phyloP scores from a whole-genome alignment of 37 sponge, comb jelly and placozoan species.

The Ianthella basta region DNA sequence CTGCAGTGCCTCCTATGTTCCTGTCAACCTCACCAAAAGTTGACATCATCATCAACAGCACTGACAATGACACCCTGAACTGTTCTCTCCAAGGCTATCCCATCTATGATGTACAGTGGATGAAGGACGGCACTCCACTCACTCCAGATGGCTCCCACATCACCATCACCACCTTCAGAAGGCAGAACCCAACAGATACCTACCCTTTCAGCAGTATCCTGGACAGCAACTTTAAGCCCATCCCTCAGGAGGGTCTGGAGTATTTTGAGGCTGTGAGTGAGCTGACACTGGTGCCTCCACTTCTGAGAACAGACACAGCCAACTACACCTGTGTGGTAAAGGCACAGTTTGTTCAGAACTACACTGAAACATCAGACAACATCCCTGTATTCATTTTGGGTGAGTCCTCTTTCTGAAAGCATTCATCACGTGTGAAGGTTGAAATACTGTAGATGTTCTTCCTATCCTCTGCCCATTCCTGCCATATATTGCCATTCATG shows the following conservation, averaged over 20 bases:
- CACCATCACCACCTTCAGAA: not conserved
- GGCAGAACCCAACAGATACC: not conserved
- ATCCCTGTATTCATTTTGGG: constrained; percentile 51
- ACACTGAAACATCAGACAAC: not conserved
- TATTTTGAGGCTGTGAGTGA: constrained; percentile 43
- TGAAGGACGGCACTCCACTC: not conserved
- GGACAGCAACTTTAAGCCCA: not conserved
- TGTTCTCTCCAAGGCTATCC: not conserved
- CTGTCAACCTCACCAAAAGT: constrained; percentile 15
- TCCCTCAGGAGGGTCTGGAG: not conserved
- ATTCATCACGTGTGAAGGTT: not conserved
- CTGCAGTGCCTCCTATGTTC: constrained; percentile 58
- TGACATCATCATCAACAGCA: not conserved
- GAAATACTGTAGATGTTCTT: too few relatives aligned
- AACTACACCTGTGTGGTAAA: constrained; percentile 63
- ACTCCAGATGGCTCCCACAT: not conserved
- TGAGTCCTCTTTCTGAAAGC: not conserved
- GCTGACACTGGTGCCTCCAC: constrained; percentile 28
- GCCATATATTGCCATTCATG: too few relatives aligned
- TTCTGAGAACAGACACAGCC: constrained; percentile 64
- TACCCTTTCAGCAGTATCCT: not conserved
- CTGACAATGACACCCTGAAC: not conserved
- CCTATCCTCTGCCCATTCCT: not conserved
- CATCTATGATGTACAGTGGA: not conserved
- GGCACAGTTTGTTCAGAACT: constrained; percentile 15